Base-by-base conservation (phyloP, 2,797 vertebrate genomes). In the Thripadectes ignobilis region DNA sequence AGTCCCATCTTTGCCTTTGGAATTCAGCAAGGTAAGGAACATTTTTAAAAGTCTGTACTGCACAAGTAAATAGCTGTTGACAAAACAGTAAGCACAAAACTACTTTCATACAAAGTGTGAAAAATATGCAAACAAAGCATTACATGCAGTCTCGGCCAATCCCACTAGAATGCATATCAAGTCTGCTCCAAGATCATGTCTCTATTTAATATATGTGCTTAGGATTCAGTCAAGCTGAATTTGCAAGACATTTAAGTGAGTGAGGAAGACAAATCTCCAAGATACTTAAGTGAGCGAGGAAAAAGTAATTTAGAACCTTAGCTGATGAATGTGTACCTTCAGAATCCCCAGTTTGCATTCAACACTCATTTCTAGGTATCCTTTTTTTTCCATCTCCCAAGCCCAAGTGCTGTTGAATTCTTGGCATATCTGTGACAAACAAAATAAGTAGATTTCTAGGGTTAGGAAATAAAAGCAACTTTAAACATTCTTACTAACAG, bases 311-410 rank as follows among this genome's bases (percentile, higher is more conserved):
- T 95, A 48, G 93, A 89, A 94, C 71, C 43, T 77, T 23, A 92
- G 26, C 2, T 45, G 48, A 92, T 57, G 29, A 68, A 51, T 22
- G 18, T 15, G 4, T 98, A 99, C 99, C 98, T 99, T 99, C 84
- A 99, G 98, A 95, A 99, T 99, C 81, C 98, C 98, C 69, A 99
- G 98, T 97, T 99, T 99, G 98, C 98, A 99, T 97, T 99, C 99
- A 92, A 99, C 98, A 65, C 98, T 98, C 99, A 99, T 99, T 96
- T 99, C 99, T 93, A 98, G 97, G 97, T 99, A 99, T 73, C 99
- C 99, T 94, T 99, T 99, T 97, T 99, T 99, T 92, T 99, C 99
- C 98, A 99, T 98, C 97, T 99, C 99, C 99, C 99, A 99, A 1
- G 99, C 99, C 99, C 99, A 99, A n/a, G 99, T 99, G 85, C 98